Conservation (phyloP, 2,888 invertebrate genomes). For the Acanthopleura granulata region DNA sequence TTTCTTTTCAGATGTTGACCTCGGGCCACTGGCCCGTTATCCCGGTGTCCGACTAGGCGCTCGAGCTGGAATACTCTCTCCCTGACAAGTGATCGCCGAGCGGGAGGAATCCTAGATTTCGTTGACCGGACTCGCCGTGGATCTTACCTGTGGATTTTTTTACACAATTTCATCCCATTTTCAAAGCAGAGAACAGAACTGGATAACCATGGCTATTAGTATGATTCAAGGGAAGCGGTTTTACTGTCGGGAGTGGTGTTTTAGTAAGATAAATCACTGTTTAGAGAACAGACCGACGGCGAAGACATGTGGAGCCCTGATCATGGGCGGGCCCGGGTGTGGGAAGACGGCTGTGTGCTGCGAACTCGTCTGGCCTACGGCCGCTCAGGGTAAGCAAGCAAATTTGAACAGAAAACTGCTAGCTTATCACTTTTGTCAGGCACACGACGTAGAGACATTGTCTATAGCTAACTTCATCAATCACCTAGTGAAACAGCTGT, state of each 20-base stretch:
- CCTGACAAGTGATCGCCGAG: too few species aligned
- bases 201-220: constrained; percentile 56
- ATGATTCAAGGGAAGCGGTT: constrained; percentile 72
- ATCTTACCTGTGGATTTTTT: too few species aligned
- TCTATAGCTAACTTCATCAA: constrained; percentile 86
- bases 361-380: constrained; percentile 78
- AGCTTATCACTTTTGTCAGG: constrained; percentile 85
- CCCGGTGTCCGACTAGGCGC: background rate
- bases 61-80: too few species aligned
- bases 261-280: constrained; percentile 92
- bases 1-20: background rate
- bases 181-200: too few species aligned
- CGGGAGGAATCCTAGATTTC: too few species aligned
- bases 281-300: constrained; percentile 84
- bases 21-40: background rate
- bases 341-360: constrained; percentile 81
- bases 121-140: too few species aligned
- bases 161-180: too few species aligned
- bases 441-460: constrained; percentile 75
- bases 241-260: constrained; percentile 95
- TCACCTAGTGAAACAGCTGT: constrained; percentile 76
- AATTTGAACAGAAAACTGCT: constrained; percentile 83
- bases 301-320: constrained; percentile 87
- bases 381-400: constrained; percentile 70
- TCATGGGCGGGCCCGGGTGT: constrained; percentile 92